Conservation (phyloP, 2,113 vertebrate genomes). For the Mormyrus lacerda region DNA sequence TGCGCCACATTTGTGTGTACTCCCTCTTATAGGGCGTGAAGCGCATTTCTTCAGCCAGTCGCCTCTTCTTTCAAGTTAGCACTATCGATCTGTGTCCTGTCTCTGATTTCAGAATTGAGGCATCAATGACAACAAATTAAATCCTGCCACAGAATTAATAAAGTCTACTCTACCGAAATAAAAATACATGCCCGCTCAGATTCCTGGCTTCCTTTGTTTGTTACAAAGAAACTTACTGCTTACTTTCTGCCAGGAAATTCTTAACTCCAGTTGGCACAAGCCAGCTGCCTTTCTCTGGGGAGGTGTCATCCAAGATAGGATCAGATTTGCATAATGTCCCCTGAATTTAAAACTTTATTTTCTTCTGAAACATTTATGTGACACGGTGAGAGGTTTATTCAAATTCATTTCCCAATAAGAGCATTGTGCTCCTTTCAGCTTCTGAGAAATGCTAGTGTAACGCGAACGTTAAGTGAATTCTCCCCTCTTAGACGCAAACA, state of each 20-base stretch:
- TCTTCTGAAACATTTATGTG: constrained; percentile 3
- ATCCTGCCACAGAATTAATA: not conserved
- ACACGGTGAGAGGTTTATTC: constrained; percentile 9
- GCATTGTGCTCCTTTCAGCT: not conserved
- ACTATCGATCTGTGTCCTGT: not conserved
- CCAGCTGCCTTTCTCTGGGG: not conserved
- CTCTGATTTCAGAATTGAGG: not conserved
- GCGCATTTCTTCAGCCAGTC: not conserved
- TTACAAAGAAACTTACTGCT: not conserved
- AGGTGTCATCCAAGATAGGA: not conserved
- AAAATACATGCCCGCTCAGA: not conserved
- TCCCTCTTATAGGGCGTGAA: not conserved
- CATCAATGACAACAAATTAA: not conserved
- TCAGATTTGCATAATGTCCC: constrained; percentile 7
- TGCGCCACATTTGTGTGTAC: not conserved
- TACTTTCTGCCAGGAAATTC: not conserved
- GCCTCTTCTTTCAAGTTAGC: not conserved
- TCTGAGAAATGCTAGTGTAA: not conserved
- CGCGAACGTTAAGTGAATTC: not conserved
- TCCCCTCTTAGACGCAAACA: not conserved
- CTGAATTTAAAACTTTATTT: constrained; percentile 1
- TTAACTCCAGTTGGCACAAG: not conserved
- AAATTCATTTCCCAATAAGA: constrained; percentile 9
- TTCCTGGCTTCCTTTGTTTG: not conserved
- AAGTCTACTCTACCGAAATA: not conserved